Conservation (phyloP, 37 sponge, comb jelly and placozoan genomes). For the Eunapius fragilis region DNA sequence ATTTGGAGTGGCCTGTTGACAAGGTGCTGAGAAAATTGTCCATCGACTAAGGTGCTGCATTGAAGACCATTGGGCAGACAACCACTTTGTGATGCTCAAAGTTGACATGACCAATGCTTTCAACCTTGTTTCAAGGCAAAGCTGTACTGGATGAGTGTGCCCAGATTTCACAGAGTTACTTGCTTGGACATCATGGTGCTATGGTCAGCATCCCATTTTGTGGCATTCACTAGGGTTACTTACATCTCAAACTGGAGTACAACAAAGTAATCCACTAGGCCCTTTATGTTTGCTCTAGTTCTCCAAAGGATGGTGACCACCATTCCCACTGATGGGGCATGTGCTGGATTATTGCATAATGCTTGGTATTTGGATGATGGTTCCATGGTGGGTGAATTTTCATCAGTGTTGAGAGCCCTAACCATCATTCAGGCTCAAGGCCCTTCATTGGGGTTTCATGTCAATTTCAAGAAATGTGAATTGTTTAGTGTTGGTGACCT, state of each 20-base stretch:
- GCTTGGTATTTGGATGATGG: background rate
- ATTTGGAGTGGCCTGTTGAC: background rate
- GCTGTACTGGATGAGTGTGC: background rate
- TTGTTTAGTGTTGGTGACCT: background rate
- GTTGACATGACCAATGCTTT: background rate
- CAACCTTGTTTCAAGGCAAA: background rate
- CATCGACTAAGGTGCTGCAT: background rate
- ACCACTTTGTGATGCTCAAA: background rate
- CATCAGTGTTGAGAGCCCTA: background rate
- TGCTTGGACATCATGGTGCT: background rate
- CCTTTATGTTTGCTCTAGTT: background rate
- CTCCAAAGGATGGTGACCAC: background rate
- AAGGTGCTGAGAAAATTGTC: background rate
- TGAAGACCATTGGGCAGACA: background rate
- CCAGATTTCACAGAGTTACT: background rate
- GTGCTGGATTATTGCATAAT: background rate
- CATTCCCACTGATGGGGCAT: background rate
- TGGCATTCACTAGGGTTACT: background rate
- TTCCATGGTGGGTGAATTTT: background rate
- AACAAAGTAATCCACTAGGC: background rate
- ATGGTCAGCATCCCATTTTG: background rate
- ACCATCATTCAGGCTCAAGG: background rate
- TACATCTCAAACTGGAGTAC: background rate
- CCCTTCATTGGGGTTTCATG: background rate
- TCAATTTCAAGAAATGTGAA: background rate